Conservation (phyloP, 1,140 invertebrate species). For the Zophobas morio region DNA sequence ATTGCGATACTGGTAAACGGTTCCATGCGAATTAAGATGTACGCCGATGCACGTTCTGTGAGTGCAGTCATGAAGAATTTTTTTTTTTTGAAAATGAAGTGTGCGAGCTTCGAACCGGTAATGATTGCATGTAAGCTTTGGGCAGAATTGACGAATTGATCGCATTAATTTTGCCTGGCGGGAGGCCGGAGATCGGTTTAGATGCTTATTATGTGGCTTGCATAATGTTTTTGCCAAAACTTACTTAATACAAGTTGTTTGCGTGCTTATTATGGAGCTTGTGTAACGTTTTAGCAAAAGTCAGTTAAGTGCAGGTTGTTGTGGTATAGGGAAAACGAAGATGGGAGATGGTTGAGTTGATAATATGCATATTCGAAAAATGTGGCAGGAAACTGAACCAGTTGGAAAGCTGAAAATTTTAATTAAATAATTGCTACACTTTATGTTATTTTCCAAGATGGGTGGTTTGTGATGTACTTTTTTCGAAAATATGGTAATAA, state of each 20-base stretch:
- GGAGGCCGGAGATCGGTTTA: neutral
- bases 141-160: neutral
- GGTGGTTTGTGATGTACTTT: no score
- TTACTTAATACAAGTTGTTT: neutral
- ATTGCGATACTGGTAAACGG: slow-evolving; percentile 34
- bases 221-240: neutral
- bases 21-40: slow-evolving; percentile 41
- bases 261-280: no score
- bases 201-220: neutral
- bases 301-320: no score
- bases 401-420: no score
- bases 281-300: no score
- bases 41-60: neutral
- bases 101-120: neutral
- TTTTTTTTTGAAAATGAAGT: slow-evolving; percentile 17
- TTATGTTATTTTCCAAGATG: no score
- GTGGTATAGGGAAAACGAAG: no score
- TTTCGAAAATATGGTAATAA: no score
- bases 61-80: neutral
- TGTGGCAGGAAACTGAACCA: no score
- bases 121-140: neutral
- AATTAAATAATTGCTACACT: no score
- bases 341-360: no score
- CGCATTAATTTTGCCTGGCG: neutral
- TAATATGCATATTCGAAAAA: no score